Evolutionary conservation across 2,797 vertebrate species (phyloP).

Genomic region (Clarias fuscus): DNA sequence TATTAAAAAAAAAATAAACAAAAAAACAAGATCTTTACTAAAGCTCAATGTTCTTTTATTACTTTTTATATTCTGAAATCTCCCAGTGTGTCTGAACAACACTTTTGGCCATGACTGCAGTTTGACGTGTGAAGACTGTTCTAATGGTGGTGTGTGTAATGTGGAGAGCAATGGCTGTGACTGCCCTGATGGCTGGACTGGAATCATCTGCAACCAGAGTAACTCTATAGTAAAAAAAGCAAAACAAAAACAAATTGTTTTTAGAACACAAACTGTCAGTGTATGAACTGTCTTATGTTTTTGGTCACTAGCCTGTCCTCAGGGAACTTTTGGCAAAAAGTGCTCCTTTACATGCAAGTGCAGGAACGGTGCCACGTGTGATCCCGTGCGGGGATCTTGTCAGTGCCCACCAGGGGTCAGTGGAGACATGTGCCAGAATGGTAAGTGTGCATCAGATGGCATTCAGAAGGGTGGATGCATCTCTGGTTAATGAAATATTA

Average conservation of each 20-base stretch:
- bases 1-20: neutral
- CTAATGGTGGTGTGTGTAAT: slow-evolving; percentile 71
- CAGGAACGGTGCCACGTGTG: slow-evolving; percentile 77
- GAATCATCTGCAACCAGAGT: slow-evolving; percentile 81
- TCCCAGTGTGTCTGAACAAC: slow-evolving; percentile 79
- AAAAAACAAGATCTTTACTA: neutral
- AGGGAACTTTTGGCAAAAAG: slow-evolving; percentile 77
- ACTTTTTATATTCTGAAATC: neutral
- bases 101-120: slow-evolving; percentile 83
- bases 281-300: slow-evolving; percentile 21
- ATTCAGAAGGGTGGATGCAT: neutral
- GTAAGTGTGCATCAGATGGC: slow-evolving; percentile 62
- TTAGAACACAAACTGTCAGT: neutral
- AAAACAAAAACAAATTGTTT: neutral
- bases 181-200: slow-evolving; percentile 76
- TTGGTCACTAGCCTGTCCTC: slow-evolving; percentile 72
- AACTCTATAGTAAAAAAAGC: slow-evolving; percentile 53
- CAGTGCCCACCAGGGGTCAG: slow-evolving; percentile 78
- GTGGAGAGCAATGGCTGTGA: slow-evolving; percentile 66
- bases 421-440: slow-evolving; percentile 78
- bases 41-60: neutral
- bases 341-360: slow-evolving; percentile 79
- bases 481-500: neutral
- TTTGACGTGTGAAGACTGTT: slow-evolving; percentile 79
- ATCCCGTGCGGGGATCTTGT: slow-evolving; percentile 72